Evolutionary conservation across 2,113 vertebrate species (phyloP), one percentile per base, ranked within the genome.

Genomic region (Salvator merianae): DNA sequence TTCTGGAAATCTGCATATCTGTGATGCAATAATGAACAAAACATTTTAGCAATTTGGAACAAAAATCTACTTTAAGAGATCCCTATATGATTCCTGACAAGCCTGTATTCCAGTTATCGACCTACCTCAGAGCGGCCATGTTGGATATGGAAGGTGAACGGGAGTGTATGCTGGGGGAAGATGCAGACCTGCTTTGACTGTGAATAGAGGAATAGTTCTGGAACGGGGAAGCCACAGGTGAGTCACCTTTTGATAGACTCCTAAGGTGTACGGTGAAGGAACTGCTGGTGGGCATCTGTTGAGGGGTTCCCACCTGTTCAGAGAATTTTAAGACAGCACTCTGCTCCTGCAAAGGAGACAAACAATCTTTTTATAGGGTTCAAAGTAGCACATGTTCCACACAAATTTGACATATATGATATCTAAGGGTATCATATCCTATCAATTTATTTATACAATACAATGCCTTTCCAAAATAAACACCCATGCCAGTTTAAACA

Each of bases 91-190:
- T 55, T 7, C 20, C 38, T 62, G 22, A 24, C 34, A 26, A 84
- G 18, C 55, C 55, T 59, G 4, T 59, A 59, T 20, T 59, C 55
- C 55, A 59, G 20, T 20, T 59, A 16, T 74, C 30, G 22, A 40
- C 93, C 22, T 71, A 97, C 97, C 99, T 99, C 74, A 99, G 94
- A 65, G 98, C 98, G 3, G 98, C 98, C 98, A 99, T 99, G 93
- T 97, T 99, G 94, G 95, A 98, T 5, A 98, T 98, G 0, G 98
- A 99, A 7, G 98, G 98, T 0, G 97, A 95, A 0, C 98, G 97
- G 3, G 98, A 98, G 47, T 99, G 98, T 47, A 96, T 76, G 71
- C 95, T 97, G 2, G 98, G 98, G 0, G 98, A 99, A 0, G 97
- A 96, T 2, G 95, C 83, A 0, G 97, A 95, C 71, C 98, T 96